phyloP scores from a whole-genome alignment of 2,113 vertebrate species.

The Henicopernis longicauda region DNA sequence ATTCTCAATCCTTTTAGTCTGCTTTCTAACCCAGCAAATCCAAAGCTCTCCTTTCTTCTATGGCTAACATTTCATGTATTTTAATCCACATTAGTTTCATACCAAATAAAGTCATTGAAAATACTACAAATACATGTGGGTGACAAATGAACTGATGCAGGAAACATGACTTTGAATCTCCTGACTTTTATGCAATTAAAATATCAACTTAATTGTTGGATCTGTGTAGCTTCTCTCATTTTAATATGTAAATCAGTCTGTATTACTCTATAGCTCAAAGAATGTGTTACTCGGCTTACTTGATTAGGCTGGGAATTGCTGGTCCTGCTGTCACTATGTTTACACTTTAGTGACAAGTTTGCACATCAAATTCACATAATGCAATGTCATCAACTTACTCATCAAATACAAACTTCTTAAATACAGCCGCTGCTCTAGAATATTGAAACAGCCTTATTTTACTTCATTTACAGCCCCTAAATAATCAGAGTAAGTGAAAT shows the following conservation, averaged over 20 bases:
- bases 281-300: conserved; percentile 61
- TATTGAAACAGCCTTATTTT: conserved; percentile 16
- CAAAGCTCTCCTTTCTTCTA: not conserved
- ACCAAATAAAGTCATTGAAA: conserved; percentile 24
- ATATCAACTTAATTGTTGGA: conserved; percentile 66
- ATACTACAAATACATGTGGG: not conserved
- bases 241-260: conserved; percentile 67
- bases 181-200: conserved; percentile 64
- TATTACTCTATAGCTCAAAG: conserved; percentile 60
- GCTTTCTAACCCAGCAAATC: not conserved
- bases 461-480: not conserved
- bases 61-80: not conserved
- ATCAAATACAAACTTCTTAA: conserved; percentile 58
- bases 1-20: not conserved
- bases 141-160: conserved; percentile 33
- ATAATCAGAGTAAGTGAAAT: not conserved
- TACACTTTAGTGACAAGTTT: conserved; percentile 63
- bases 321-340: conserved; percentile 62
- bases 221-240: conserved; percentile 52
- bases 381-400: conserved; percentile 54
- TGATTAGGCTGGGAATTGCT: conserved; percentile 67
- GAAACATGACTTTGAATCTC: conserved; percentile 48
- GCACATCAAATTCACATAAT: conserved; percentile 64
- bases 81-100: not conserved
- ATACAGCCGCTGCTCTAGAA: not conserved